Conservation (phyloP, 1,140 invertebrate genomes). For the Brachionus asplanchnoidis region DNA sequence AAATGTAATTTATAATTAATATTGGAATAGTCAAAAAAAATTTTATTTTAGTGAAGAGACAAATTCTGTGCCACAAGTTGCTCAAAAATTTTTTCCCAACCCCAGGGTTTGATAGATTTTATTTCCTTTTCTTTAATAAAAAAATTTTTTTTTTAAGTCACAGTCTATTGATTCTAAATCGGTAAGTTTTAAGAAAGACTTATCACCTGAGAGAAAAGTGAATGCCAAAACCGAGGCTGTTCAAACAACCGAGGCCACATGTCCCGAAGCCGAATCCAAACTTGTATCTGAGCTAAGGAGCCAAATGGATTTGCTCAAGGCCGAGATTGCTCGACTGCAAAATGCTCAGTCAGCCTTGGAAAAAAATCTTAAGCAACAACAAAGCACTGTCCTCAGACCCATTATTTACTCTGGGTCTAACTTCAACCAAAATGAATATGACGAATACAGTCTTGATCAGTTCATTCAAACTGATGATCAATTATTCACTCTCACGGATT, state of each 20-base stretch:
- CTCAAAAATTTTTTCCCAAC: neutral
- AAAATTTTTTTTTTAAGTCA: neutral
- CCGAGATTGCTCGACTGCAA: neutral
- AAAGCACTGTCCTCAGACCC: neutral
- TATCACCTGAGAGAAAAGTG: neutral
- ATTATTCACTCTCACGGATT: neutral
- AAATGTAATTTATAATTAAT: neutral
- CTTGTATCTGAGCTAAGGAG: neutral
- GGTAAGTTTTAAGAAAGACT: neutral
- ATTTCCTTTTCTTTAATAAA: neutral
- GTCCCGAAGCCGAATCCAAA: neutral
- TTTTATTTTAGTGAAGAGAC: neutral
- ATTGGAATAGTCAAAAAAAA: neutral
- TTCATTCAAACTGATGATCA: neutral
- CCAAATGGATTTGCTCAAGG: conserved; percentile 1
- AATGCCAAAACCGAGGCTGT: neutral
- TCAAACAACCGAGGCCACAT: neutral
- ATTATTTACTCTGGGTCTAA: neutral
- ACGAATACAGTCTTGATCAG: neutral
- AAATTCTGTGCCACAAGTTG: neutral
- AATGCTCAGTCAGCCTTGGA: neutral
- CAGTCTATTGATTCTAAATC: neutral
- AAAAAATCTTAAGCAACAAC: conserved; percentile 12
- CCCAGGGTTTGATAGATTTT: neutral
- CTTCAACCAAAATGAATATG: neutral